Conservation (phyloP, 2,113 vertebrate species). For the Telmatochromis sp. region DNA sequence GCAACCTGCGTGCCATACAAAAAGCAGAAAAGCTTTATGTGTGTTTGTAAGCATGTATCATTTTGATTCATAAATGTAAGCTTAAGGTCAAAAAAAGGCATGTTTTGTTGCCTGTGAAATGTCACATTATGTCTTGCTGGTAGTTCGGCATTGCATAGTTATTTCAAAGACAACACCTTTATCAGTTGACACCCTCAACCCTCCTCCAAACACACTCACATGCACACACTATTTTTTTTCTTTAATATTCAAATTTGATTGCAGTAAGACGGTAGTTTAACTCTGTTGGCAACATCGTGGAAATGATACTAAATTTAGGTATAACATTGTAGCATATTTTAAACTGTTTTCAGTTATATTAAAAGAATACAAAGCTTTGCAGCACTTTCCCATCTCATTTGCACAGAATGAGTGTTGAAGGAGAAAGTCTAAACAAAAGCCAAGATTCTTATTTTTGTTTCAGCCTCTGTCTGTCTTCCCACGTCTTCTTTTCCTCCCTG, state of each 20-base stretch:
- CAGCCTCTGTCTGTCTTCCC: neutral
- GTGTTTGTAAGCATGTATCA: neutral
- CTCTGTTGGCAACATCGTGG: neutral
- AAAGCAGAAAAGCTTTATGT: neutral
- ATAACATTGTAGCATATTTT: neutral
- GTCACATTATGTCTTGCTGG: constrained; percentile 42
- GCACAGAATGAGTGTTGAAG: neutral
- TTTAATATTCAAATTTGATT: neutral
- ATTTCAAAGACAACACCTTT: constrained; percentile 4
- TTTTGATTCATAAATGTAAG: constrained; percentile 20
- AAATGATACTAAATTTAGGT: neutral
- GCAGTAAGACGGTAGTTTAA: neutral
- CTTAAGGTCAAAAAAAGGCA: constrained; percentile 46
- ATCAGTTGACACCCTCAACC: neutral
- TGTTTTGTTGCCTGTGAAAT: constrained; percentile 48
- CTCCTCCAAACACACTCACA: neutral
- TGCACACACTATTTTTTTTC: neutral
- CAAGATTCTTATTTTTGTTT: neutral
- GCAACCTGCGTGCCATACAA: neutral
- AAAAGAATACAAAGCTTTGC: neutral
- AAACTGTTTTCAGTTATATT: neutral
- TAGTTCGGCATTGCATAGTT: constrained; percentile 1
- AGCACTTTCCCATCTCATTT: neutral
- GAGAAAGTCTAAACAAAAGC: constrained; percentile 9
- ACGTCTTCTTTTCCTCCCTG: neutral